phyloP scores from a whole-genome alignment of 2,888 invertebrate genomes.

The Diarsia rubi region DNA sequence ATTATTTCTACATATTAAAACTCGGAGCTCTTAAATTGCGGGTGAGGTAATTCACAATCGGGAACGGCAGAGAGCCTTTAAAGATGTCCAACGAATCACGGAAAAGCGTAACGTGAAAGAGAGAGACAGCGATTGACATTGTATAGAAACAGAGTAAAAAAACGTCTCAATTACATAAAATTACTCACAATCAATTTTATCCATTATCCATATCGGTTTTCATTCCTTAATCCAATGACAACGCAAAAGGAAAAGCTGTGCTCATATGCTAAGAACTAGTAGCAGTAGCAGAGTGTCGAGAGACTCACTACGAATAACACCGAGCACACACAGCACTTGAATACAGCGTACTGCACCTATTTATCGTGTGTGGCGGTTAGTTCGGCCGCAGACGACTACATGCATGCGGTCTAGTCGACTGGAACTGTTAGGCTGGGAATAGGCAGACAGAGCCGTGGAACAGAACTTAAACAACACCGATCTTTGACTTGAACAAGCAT shows the following conservation, averaged over 20 bases:
- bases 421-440: constrained; percentile 37
- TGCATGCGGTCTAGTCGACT: constrained; percentile 34
- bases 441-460: constrained; percentile 18
- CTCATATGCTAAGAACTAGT: constrained; percentile 42
- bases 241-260: constrained; percentile 56
- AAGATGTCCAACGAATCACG: background rate
- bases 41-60: background rate
- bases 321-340: constrained; percentile 46
- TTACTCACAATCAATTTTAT: constrained; percentile 50
- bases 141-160: constrained; percentile 32
- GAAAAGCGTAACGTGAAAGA: constrained; percentile 22
- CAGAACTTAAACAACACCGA: background rate
- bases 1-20: background rate
- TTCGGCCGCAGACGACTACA: constrained; percentile 32
- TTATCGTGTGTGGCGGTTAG: constrained; percentile 18
- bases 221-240: constrained; percentile 46
- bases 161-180: constrained; percentile 25
- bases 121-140: constrained; percentile 27
- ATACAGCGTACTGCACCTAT: constrained; percentile 30
- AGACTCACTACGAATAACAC: constrained; percentile 34
- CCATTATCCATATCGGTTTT: constrained; percentile 39
- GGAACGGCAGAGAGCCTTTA: background rate
- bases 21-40: background rate
- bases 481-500: background rate
- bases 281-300: constrained; percentile 49